Evolutionary conservation across 2,888 invertebrate genomes (phyloP), one percentile per base, ranked within the genome.

Genomic region (Malacosoma neustria): DNA sequence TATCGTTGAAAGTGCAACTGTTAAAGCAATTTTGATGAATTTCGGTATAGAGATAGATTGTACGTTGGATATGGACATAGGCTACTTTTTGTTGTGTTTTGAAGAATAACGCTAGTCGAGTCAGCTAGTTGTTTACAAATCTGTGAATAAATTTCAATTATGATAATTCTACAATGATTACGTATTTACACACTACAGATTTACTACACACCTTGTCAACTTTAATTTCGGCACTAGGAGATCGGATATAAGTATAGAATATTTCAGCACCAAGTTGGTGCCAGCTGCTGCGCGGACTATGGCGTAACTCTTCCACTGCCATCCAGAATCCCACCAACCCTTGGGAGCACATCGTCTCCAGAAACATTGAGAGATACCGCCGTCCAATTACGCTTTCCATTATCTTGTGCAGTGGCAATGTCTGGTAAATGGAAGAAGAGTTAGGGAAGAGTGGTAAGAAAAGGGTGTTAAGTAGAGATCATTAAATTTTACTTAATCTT

Each of bases 251-350:
- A 3, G 94, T 94, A 63, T 96, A 95, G 76, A 94, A 96, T 57
- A 96, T 94, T 72, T 96, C 96, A n/a, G 94, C 93, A 6, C 94
- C 97, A 14, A 95, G 77, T 57, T 96, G 94, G 72, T 96, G 95
- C 89, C 93, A 93, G 48, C 89, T 89, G 42, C 90, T 90, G 49
- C 93, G 88, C 33, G 91, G 90, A n/a, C 93, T 89, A 39, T 89
- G 88, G 46, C 93, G 89, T 43, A 97, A 74, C 69, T 95, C 94
- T 59, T 96, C 95, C 0, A 95, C 95, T 0, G 94, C 93, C 54
- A 89, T 90, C 92, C 95, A 96, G 62, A 93, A 96, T 0, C 95
- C 93, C 4, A 96, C 90, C 38, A 95, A 74, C n/a, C 93, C 92
- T 64, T 94, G 93, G 14, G 93, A 93, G 51, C 94, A 93, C 51